phyloP scores from a whole-genome alignment of 2,888 invertebrate species.

The Microctonus aethiopoides region DNA sequence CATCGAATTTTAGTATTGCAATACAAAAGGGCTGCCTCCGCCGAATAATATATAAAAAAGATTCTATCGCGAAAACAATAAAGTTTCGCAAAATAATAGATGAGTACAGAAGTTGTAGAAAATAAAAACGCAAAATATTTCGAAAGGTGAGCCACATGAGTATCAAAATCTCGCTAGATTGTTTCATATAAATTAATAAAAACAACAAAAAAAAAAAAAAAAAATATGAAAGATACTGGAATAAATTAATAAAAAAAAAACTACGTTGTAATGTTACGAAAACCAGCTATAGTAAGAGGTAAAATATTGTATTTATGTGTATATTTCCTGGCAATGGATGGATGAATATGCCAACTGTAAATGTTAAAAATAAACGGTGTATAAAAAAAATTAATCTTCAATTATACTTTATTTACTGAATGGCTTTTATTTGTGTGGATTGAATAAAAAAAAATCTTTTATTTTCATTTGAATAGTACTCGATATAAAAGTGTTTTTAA shows the following conservation, averaged over 20 bases:
- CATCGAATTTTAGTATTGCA: slow-evolving; percentile 11
- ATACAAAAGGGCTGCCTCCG: slow-evolving; percentile 6
- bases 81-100: background rate
- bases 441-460: background rate
- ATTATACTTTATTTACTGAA: background rate
- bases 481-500: slow-evolving; percentile 39
- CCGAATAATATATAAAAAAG: slow-evolving; percentile 13
- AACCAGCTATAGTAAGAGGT: background rate
- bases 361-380: slow-evolving; percentile 67
- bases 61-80: background rate
- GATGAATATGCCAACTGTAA: slow-evolving; percentile 62
- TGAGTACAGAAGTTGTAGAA: background rate
- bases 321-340: slow-evolving; percentile 57
- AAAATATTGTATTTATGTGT: slow-evolving; percentile 40
- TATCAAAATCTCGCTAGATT: no score
- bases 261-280: slow-evolving; percentile 8
- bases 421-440: slow-evolving; percentile 65
- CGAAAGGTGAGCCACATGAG: no score
- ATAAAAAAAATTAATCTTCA: slow-evolving; percentile 50
- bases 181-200: no score
- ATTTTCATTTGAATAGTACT: background rate
- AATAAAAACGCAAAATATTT: background rate
- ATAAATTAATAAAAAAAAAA: no score
- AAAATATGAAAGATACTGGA: no score
- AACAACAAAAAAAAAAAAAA: no score